Evolutionary conservation across 1,140 invertebrate genomes (phyloP).

Genomic region (Nasonia longicornis): DNA sequence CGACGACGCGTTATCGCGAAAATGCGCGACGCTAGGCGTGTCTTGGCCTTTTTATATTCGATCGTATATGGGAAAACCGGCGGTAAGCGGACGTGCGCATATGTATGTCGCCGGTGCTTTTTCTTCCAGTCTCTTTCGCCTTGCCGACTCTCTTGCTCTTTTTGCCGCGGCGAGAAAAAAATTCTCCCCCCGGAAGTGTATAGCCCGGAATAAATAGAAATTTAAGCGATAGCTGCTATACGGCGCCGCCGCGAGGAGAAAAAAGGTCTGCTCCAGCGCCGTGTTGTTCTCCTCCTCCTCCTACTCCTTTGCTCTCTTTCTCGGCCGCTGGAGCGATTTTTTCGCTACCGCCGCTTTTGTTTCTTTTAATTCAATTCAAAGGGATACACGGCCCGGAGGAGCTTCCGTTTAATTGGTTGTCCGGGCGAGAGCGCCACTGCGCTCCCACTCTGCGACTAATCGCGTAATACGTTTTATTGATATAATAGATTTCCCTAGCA

Average conservation of each 20-base stretch:
- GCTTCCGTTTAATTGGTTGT: constrained; percentile 42
- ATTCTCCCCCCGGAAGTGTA: constrained; percentile 8
- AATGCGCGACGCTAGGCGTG: constrained; percentile 33
- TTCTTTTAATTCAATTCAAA: constrained; percentile 43
- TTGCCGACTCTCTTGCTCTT: neutral
- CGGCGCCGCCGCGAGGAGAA: neutral
- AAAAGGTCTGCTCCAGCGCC: neutral
- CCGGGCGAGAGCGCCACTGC: neutral
- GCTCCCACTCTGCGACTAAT: constrained; percentile 21
- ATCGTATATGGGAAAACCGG: constrained; percentile 28
- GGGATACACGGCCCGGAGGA: neutral
- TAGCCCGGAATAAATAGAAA: constrained; percentile 45
- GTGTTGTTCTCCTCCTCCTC: constrained; percentile 12
- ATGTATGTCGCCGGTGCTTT: neutral
- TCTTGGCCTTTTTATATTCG: constrained; percentile 41
- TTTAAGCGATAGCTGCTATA: constrained; percentile 35
- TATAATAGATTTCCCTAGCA: constrained; percentile 28
- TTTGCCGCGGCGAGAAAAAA: constrained; percentile 17
- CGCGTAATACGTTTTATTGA: constrained; percentile 42
- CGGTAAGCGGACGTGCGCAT: neutral
- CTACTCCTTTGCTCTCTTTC: constrained; percentile 19
- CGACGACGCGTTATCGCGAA: constrained; percentile 36
- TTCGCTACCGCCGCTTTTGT: constrained; percentile 16
- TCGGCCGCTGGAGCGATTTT: neutral
- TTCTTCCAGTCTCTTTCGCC: neutral